Base-by-base conservation (phyloP, 2,797 vertebrate species). In the Micromesistius poutassou region DNA sequence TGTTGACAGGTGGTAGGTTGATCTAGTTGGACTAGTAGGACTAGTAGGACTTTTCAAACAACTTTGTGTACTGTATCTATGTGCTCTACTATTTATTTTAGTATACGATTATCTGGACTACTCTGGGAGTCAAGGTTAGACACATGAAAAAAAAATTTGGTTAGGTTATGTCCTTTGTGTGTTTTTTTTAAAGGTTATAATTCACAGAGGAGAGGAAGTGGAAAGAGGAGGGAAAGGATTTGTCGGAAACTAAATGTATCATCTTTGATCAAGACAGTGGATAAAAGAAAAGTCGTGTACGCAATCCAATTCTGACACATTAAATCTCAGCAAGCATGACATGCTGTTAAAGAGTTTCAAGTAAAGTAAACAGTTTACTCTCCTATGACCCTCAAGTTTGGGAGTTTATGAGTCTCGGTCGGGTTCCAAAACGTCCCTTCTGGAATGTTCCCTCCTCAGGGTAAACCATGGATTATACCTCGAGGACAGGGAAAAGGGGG, bases 391-490 rank as follows among this genome's bases (percentile, higher is more conserved):
- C 62, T 28, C 1, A 28, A 62, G 55, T 62, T 62, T 62, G 62
- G 62, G n/a, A 66, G 22, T 66, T 66, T 66, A 9, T n/a, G 25
- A 25, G 62, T 12, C n/a, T 66, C 22, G 8, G 55, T n/a, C 55
- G 55, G n/a, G 55, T 62, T 62, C 25, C 25, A 68, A 62, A 25
- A n/a, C 25, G 55, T 62, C 55, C 22, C 2, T 62, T 62, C 22
- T 62, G 82, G 72, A 87, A 79, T 36, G 16, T 71, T 71, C 62
- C 62, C n/a, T 74, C 66, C 72, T 66, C 78, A 73, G 78, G 75
- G 16, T 13, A 38, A 42, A 5, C 7, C 30, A 40, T 55, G 74
- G 40, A 78, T 40, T 83, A 81, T 82, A 73, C 8, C 55, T 25
- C 25, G 62, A 12, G 62, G 14, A 68, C 62, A 5, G n/a, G n/a